Evolutionary conservation across 2,797 vertebrate species (phyloP), one percentile per base, ranked within the genome.

Genomic region (Erithacus rubecula): DNA sequence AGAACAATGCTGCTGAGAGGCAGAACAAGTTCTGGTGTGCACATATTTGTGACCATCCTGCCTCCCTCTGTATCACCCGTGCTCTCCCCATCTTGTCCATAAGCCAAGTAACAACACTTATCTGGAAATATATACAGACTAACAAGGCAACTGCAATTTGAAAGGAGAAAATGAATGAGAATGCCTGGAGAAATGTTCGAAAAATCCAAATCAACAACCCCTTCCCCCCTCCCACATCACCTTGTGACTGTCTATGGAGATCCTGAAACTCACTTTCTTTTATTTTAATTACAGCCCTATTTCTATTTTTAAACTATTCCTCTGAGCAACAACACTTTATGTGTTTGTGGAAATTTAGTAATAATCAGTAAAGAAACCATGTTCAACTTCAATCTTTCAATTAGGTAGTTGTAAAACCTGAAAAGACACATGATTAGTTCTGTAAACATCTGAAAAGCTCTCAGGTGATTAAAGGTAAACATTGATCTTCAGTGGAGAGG

Each of bases 381-480:
- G n/a, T 32, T 59, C n/a, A 23, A 5, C 34, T 44, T 77, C 8
- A 60, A 41, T 24, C n/a, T 89, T 75, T 29, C n/a, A 71, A 52
- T 30, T 44, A 89, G 29, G 13, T 82, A 53, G 43, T 3, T 47
- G 23, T 72, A 89, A 72, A 85, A 82, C 37, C 37, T 78, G 72
- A 44, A 92, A 79, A 62, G 39, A 87, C 83, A 72, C 36, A 63
- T 26, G 32, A 83, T 87, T 72, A 79, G n/a, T 32, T 93, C 43
- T 46, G 79, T 13, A 93, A 93, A 94, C 34, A 86, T 27, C 55
- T 41, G 79, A 60, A 63, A 80, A 69, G 32, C 32, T 63, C 41
- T 58, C 68, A 71, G 72, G 52, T 67, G 51, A 95, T 49, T 71
- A 55, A 87, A 90, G 18, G 32, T 17, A 94, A 94, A 69, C 16